A percentile compares a stretch with the other conserved stretches of the same genome.
phyloP scores from a whole-genome alignment of 2,888 invertebrate genomes.

The Erebia ligea region DNA sequence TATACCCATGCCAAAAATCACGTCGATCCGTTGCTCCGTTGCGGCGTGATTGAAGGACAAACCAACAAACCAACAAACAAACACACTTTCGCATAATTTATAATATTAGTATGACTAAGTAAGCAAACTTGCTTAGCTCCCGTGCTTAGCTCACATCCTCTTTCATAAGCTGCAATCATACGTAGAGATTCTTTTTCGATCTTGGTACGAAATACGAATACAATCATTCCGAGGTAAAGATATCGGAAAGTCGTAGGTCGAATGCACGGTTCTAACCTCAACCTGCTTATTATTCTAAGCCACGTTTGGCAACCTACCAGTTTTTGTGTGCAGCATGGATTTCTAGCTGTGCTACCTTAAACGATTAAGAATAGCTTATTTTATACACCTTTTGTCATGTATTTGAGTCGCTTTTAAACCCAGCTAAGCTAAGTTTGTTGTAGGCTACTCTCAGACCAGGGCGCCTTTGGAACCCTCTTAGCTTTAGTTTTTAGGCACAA shows the following conservation, averaged over 20 bases:
- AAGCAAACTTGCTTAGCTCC: neutral
- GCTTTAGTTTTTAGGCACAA: too few species aligned
- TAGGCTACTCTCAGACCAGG: too few species aligned
- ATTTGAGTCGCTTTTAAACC: neutral
- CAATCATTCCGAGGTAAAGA: conserved; percentile 3
- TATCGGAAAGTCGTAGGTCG: conserved; percentile 13
- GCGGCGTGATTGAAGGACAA: too few species aligned
- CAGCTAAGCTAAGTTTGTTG: too few species aligned
- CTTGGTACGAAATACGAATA: neutral
- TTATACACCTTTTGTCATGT: neutral
- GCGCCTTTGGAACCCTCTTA: too few species aligned
- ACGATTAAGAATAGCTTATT: neutral
- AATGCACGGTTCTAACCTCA: conserved; percentile 7
- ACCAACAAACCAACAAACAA: too few species aligned
- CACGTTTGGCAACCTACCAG: conserved; percentile 18
- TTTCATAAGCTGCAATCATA: neutral
- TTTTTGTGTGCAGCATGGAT: conserved; percentile 6
- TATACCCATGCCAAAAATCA: too few species aligned
- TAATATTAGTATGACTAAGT: too few species aligned
- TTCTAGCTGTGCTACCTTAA: neutral
- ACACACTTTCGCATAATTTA: too few species aligned
- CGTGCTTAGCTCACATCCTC: neutral
- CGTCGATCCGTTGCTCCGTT: too few species aligned
- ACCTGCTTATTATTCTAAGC: conserved; percentile 15
- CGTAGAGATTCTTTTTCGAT: neutral